Base-by-base conservation (phyloP, 2,113 vertebrate genomes). In the Centropristis striata region DNA sequence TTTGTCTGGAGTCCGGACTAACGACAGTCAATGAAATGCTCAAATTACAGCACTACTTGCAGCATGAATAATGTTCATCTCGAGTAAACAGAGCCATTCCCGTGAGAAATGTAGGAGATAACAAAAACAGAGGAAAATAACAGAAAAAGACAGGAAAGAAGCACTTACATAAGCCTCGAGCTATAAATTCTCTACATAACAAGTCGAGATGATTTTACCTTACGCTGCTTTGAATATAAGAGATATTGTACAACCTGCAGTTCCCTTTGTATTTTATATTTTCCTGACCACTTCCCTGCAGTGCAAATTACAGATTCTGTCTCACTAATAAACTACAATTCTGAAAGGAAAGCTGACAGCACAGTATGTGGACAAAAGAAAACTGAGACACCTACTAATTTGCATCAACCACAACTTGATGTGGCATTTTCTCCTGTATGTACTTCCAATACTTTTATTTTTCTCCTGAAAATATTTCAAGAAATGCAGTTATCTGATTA, bases 121-220 rank as follows among this genome's bases (percentile, higher is more conserved):
- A 66, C 2, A 49, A 23, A 25, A 77, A 60, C 20, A 28, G 11
- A 64, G 36, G 12, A 28, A 57, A 77, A 78, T 15, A 10, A 65
- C 70, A 54, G n/a, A 8, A 65, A 41, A 42, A 61, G 9, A 0
- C 63, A 57, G 67, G 7, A 41, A 57, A 18, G 0, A 65, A 75
- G 61, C 14, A 4, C 37, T 59, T 5, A 2, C 2, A 1, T 54
- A 37, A 70, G 69, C 66, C 21, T 32, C 13, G 46, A 78, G 75
- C 42, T 69, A 32, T 32, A 23, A 63, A 64, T 57, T 74, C 49
- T 75, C 75, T 28, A 39, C n/a, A 50, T 16, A 41, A 27, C 44
- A 61, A 71, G 79, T 83, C 41, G 7, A 59, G 51, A 69, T 77
- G 80, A 77, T 65, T 78, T 72, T 39, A 47, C 28, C 25, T n/a